A percentile compares a stretch with the other conserved stretches of the same genome.
These are phyloP conservation scores for Cettia cetti DNA, from an alignment of 2,113 vertebrate genomes.

Conservation along the genomic window DNA sequence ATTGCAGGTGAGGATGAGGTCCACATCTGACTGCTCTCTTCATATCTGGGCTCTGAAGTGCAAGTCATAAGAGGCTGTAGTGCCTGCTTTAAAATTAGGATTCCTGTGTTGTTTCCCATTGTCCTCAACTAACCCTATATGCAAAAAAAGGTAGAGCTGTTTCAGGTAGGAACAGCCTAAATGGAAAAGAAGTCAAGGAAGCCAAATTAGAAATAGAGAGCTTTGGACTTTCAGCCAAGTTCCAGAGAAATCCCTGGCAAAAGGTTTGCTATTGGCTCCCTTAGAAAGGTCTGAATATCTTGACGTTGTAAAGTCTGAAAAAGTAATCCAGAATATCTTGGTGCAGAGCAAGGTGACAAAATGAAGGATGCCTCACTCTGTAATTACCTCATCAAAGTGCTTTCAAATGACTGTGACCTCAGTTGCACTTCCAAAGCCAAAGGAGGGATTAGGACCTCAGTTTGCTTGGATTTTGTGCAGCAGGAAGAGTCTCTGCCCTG, in stretches of 20 bases:
- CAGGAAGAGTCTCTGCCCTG: not conserved
- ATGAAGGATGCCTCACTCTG: not conserved
- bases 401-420: not conserved
- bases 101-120: not conserved
- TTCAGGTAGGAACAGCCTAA: not conserved
- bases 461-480: not conserved
- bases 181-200: not conserved
- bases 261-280: not conserved
- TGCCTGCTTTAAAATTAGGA: not conserved
- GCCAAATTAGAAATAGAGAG: not conserved
- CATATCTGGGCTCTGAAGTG: not conserved
- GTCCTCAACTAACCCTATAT: conserved; percentile 4
- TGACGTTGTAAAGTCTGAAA: not conserved
- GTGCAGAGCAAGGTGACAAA: not conserved
- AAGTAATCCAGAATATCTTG: not conserved
- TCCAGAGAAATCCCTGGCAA: conserved; percentile 23
- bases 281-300: not conserved
- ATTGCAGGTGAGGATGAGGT: not conserved
- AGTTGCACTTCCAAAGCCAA: not conserved
- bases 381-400: not conserved
- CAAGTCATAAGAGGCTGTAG: not conserved
- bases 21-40: not conserved
- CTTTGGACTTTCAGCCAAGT: not conserved
- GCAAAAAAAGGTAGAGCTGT: not conserved
- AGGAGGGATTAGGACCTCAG: not conserved